Percentiles rank a stretch among this genome's conserved stretches.
These are phyloP conservation scores for Leptodactylus fuscus DNA, from an alignment of 2,113 vertebrate species.

Conservation along the genomic window DNA sequence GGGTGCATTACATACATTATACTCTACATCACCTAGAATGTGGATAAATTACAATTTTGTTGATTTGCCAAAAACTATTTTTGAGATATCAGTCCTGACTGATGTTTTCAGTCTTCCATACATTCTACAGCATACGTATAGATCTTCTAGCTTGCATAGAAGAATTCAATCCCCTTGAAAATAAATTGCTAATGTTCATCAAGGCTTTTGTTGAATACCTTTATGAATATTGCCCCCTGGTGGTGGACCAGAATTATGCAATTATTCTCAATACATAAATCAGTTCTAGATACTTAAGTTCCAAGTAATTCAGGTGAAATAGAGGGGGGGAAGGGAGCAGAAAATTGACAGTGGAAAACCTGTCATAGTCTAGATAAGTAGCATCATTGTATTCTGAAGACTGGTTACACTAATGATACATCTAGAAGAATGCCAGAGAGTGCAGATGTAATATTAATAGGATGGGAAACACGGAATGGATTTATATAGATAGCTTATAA, in stretches of 20 bases:
- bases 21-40: background rate
- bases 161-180: too few species aligned
- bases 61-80: background rate
- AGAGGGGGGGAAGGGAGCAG: background rate
- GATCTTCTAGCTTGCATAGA: background rate
- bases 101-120: background rate
- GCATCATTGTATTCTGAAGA: background rate
- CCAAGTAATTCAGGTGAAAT: constrained; percentile 7
- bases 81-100: background rate
- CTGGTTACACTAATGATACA: background rate
- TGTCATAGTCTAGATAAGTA: background rate
- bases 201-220: background rate
- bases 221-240: constrained; percentile 47
- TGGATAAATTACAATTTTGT: background rate
- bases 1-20: background rate
- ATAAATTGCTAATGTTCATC: background rate
- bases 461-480: background rate
- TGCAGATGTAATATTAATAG: background rate
- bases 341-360: background rate
- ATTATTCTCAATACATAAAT: background rate
- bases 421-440: background rate
- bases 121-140: background rate
- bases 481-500: background rate
- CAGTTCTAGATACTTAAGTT: background rate
- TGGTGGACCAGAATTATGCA: background rate